Base-by-base conservation (phyloP, 2,888 invertebrate genomes). In the Belgica antarctica region DNA sequence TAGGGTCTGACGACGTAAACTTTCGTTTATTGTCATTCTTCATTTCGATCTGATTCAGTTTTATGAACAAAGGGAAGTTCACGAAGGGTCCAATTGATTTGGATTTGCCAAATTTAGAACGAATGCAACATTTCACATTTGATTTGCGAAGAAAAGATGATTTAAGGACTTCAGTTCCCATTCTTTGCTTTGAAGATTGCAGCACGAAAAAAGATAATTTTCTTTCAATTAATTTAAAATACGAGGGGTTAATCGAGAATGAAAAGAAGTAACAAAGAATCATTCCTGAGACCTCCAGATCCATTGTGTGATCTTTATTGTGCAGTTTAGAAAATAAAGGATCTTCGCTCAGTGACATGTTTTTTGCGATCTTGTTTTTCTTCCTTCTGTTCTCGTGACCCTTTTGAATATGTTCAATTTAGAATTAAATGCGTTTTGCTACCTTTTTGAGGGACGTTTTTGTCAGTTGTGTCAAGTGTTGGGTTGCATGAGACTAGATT, bases 151-250 rank as follows among this genome's bases (percentile, higher is more conserved):
- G 27, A 28, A 24, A 27, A 46, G 46, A 65, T 69, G 70, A 70
- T 61, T 70, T 61, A 70, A 70, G 70, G 27, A 70, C 61, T 70
- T 70, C 70, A 70, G 61, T 61, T 19, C 27, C 10, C n/a, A n/a
- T 41, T 36, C 34, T 57, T 5, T 59, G 3, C 4, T 52, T 52
- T 24, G 22, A 17, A 34, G n/a, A 63, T 31, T 12, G 1, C 25
- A 63, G 25, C 25, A 10, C 41, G 12, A 41, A 41, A 68, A 61
- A 70, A 70, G 70, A 70, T 70, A 70, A 70, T 70, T 70, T 70
- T 70, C 70, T 70, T 70, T 70, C 70, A 70, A 70, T 70, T 70
- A 70, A 70, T 61, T 61, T 70, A 46, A 61, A 70, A 61, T 68
- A 57, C 61, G 59, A 70, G 70, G 70, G 70, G 70, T 70, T 70